Conservation (phyloP, 2,113 vertebrate genomes). For the Anguilla japonica region DNA sequence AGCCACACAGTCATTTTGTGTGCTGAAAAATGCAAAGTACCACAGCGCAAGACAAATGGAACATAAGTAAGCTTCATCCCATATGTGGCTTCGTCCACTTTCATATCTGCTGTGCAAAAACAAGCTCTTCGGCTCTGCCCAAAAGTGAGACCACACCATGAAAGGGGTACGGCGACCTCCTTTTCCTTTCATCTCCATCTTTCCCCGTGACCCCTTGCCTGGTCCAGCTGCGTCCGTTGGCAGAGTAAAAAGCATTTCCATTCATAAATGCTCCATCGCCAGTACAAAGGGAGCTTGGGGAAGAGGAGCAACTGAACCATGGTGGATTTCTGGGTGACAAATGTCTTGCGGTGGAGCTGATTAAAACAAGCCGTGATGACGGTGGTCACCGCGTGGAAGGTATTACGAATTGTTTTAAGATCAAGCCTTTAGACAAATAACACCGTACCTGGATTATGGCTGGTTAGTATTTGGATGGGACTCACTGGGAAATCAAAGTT, state of each 20-base stretch:
- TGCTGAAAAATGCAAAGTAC: not conserved
- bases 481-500: too few relatives aligned
- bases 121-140: not conserved
- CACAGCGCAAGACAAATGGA: not conserved
- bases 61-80: not conserved
- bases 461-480: too few relatives aligned
- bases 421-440: not conserved
- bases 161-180: not conserved
- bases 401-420: not conserved
- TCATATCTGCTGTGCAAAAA: not conserved
- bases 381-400: not conserved
- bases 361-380: not conserved
- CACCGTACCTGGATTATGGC: not conserved
- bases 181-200: not conserved
- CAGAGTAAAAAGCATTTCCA: not conserved
- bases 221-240: not conserved
- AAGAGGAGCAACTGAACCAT: not conserved
- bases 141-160: not conserved
- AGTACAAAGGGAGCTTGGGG: not conserved
- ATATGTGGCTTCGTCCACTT: not conserved
- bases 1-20: not conserved
- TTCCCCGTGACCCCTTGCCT: not conserved
- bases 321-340: too few relatives aligned
- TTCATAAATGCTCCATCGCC: not conserved
- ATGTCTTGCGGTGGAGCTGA: not conserved